phyloP scores from a whole-genome alignment of 1,140 invertebrate species.

The Ceratosolen fusciceps region DNA sequence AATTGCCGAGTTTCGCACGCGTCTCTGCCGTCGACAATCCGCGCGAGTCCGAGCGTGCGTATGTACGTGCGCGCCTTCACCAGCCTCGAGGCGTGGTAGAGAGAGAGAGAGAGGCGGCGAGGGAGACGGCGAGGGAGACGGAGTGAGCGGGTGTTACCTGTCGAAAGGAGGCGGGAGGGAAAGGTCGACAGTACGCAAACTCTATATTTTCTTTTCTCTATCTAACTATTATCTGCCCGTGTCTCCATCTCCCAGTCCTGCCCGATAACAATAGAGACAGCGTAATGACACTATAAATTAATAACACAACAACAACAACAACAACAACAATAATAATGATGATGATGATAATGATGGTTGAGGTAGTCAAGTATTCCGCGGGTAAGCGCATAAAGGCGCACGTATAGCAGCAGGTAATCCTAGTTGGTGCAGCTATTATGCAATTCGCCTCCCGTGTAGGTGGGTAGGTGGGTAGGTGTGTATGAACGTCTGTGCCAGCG shows the following conservation, averaged over 20 bases:
- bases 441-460: no score
- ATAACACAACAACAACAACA: no score
- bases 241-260: no score
- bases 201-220: background rate
- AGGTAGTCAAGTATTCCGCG: background rate
- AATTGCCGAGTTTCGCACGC: background rate
- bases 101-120: background rate
- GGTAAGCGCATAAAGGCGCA: background rate
- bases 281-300: conserved; percentile 33
- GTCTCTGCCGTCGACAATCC: no score
- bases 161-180: background rate
- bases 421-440: background rate
- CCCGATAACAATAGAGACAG: conserved; percentile 24
- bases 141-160: no score
- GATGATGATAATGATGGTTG: background rate
- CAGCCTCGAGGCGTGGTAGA: no score
- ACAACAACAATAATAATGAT: no score
- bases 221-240: background rate
- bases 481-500: no score
- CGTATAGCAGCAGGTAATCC: background rate
- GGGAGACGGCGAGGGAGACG: background rate
- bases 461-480: no score
- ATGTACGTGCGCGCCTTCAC: background rate
- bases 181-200: background rate
- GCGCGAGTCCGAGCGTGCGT: background rate